phyloP scores from a whole-genome alignment of 2,113 vertebrate genomes.

The Blennius ocellaris region DNA sequence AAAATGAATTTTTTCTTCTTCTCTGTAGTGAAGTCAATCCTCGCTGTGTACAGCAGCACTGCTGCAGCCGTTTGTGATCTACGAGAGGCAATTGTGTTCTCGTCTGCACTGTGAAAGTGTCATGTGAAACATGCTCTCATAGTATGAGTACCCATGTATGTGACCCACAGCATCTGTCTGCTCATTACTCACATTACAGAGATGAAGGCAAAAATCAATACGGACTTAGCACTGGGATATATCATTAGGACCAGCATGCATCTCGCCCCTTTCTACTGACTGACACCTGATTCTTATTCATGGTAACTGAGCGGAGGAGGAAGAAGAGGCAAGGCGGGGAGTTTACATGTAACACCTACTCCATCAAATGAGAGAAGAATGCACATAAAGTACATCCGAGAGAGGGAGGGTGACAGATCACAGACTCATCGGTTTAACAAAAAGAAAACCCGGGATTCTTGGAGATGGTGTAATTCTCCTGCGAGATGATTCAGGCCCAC shows the following conservation, averaged over 20 bases:
- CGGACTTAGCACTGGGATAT: slow-evolving; percentile 39
- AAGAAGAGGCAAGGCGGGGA: background rate
- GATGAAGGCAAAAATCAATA: slow-evolving; percentile 62
- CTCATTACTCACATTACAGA: slow-evolving; percentile 61
- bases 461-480: slow-evolving; percentile 19
- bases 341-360: slow-evolving; percentile 14
- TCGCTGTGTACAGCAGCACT: background rate
- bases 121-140: slow-evolving; percentile 28
- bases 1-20: no score
- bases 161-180: slow-evolving; percentile 37
- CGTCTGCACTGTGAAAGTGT: background rate
- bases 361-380: slow-evolving; percentile 21
- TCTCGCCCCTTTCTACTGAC: slow-evolving; percentile 34
- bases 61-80: slow-evolving; percentile 23
- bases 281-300: slow-evolving; percentile 55
- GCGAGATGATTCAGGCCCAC: slow-evolving; percentile 17
- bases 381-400: slow-evolving; percentile 25
- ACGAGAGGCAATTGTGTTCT: slow-evolving; percentile 10
- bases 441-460: slow-evolving; percentile 18
- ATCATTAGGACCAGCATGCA: slow-evolving; percentile 60
- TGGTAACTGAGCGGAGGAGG: background rate
- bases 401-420: slow-evolving; percentile 40
- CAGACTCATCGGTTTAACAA: slow-evolving; percentile 34
- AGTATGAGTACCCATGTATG: slow-evolving; percentile 24
- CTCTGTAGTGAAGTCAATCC: background rate